phyloP scores from a whole-genome alignment of 2,888 invertebrate species.

The Tachystola acroxantha region DNA sequence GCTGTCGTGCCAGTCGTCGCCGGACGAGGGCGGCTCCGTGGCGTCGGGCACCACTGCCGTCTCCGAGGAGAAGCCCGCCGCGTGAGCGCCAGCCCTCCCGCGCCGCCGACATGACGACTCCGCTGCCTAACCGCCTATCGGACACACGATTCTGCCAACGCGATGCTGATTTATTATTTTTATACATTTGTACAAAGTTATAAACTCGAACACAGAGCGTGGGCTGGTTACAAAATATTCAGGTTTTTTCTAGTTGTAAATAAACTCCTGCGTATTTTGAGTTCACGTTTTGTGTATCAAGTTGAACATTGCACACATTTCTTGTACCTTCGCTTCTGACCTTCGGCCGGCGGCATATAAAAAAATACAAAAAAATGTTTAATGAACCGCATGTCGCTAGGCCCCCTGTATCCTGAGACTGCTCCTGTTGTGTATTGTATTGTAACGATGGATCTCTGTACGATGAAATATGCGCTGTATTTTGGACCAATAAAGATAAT shows the following conservation, averaged over 20 bases:
- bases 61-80: conserved; percentile 82
- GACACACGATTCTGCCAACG: conserved; percentile 54
- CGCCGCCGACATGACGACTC: conserved; percentile 15
- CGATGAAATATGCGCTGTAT: conserved; percentile 60
- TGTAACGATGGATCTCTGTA: conserved; percentile 40
- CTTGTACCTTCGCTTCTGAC: conserved; percentile 50
- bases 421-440: conserved; percentile 60
- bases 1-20: conserved; percentile 80
- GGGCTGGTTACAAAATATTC: conserved; percentile 62
- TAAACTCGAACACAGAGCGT: conserved; percentile 64
- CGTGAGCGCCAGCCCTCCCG: conserved; percentile 49
- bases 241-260: conserved; percentile 27
- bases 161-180: conserved; percentile 70
- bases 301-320: conserved; percentile 75
- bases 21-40: conserved; percentile 81
- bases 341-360: conserved; percentile 49
- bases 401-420: conserved; percentile 62
- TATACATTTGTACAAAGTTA: conserved; percentile 71
- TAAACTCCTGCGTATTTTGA: conserved; percentile 60
- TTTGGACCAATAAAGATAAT: conserved; percentile 59
- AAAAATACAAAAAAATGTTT: conserved; percentile 48
- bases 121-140: conserved; percentile 26
- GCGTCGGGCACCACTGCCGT: conserved; percentile 83
- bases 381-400: conserved; percentile 51
- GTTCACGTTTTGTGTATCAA: conserved; percentile 65